Conservation (phyloP, 1,140 invertebrate genomes). For the Campodea augens region DNA sequence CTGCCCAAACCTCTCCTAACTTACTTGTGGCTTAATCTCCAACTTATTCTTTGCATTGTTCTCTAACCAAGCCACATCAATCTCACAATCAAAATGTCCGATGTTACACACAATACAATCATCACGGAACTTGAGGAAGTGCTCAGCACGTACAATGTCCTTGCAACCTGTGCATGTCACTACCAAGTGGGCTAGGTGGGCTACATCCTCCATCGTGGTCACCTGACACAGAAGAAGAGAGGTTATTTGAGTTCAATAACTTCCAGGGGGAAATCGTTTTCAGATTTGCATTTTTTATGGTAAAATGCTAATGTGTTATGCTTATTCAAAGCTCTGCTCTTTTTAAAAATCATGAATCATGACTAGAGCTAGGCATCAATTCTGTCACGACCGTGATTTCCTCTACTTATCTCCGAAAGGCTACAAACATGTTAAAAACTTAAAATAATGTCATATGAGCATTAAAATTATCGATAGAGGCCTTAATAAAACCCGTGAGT, state of each 20-base stretch:
- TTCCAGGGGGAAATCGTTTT: background rate
- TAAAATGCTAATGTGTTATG: background rate
- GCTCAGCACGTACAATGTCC: slow-evolving; percentile 72
- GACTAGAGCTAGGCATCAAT: too few species aligned
- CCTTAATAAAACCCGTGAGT: too few species aligned
- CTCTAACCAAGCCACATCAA: slow-evolving; percentile 91
- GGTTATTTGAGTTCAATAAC: too few species aligned
- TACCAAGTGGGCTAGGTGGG: slow-evolving; percentile 77
- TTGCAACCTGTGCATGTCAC: slow-evolving; percentile 97
- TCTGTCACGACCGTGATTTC: too few species aligned
- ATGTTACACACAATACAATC: slow-evolving; percentile 99
- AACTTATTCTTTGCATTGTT: slow-evolving; percentile 78
- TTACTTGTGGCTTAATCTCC: slow-evolving; percentile 97
- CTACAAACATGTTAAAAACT: too few species aligned
- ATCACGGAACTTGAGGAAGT: slow-evolving; percentile 83
- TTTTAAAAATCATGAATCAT: too few species aligned
- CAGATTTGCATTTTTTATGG: background rate
- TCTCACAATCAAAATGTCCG: slow-evolving; percentile 94
- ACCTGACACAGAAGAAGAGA: slow-evolving; percentile 41
- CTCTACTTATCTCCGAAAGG: too few species aligned
- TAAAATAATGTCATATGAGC: too few species aligned
- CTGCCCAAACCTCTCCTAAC: too few species aligned
- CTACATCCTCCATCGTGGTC: slow-evolving; percentile 93
- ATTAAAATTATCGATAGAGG: too few species aligned
- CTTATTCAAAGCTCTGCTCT: too few species aligned